These are phyloP conservation scores for Eonycteris spelaea DNA, from an alignment of 2,113 vertebrate genomes.

Conservation along the genomic window DNA sequence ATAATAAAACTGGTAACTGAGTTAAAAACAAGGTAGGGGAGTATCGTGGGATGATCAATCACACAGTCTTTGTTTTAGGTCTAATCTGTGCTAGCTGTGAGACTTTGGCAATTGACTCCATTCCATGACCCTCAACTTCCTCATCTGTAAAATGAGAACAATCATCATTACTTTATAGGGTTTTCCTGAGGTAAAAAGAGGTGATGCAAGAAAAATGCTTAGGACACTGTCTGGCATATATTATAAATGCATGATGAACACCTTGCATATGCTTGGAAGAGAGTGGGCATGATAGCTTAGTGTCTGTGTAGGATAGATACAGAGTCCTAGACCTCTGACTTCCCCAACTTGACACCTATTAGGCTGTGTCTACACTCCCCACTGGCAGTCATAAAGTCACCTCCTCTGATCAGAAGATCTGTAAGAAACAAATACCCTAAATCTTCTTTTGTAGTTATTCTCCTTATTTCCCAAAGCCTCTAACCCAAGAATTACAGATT, in stretches of 20 bases:
- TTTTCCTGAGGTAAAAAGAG: not conserved
- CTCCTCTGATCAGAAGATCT: not conserved
- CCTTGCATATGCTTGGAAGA: not conserved
- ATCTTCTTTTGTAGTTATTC: not conserved
- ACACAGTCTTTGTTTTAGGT: not conserved
- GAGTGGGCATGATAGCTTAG: not conserved
- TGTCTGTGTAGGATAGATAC: not conserved
- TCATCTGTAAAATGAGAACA: not conserved
- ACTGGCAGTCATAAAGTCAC: not conserved
- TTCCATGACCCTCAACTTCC: not conserved
- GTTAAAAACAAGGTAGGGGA: not conserved
- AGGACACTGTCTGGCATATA: not conserved
- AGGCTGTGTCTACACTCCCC: not conserved
- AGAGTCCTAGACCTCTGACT: not conserved
- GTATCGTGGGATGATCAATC: not conserved
- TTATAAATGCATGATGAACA: not conserved
- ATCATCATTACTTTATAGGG: not conserved
- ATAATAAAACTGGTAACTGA: not conserved
- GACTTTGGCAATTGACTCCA: not conserved
- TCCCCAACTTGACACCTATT: not conserved
- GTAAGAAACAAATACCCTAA: not conserved
- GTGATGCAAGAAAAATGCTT: not conserved
- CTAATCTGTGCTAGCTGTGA: not conserved
- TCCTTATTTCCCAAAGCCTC: constrained; percentile 29
- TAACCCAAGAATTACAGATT: constrained; percentile 11